A percentile compares a stretch with the other conserved stretches of the same genome.
These are phyloP conservation scores for Odobenus rosmarus DNA, from an alignment of 2,113 vertebrate species.

Conservation along the genomic window DNA sequence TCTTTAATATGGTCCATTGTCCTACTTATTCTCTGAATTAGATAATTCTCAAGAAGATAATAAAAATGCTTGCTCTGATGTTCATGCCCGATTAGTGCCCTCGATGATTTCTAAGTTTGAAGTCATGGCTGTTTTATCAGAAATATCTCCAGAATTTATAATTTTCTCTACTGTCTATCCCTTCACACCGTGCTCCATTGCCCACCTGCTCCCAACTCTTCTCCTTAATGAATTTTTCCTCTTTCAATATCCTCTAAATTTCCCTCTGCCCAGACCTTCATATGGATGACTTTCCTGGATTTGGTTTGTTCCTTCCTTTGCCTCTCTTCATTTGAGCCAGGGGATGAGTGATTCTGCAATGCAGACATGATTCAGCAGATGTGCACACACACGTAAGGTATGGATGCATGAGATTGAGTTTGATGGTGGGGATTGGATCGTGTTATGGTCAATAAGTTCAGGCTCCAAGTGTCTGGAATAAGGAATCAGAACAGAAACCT, in stretches of 20 bases:
- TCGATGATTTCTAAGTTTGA: not conserved
- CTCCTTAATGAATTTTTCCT: not conserved
- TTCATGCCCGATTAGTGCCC: accelerated
- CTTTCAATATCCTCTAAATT: not conserved
- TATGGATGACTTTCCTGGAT: not conserved
- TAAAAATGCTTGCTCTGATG: not conserved
- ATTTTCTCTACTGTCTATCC: not conserved
- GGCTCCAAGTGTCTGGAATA: not conserved
- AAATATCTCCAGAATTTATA: not conserved
- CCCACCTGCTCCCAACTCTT: not conserved
- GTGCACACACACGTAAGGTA: too few species aligned
- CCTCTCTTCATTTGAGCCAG: not conserved
- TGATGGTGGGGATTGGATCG: not conserved
- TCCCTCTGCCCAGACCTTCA: not conserved
- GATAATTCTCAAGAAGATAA: constrained; percentile 6
- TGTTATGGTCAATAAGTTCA: not conserved
- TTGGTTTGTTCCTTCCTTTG: not conserved
- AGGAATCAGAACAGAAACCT: not conserved
- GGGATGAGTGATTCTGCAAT: not conserved
- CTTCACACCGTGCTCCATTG: not conserved
- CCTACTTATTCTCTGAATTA: not conserved
- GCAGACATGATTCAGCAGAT: not conserved
- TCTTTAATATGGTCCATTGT: not conserved
- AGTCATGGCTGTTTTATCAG: not conserved
- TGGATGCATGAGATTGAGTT: not conserved